A percentile compares a stretch with the other conserved stretches of the same genome.
Evolutionary conservation across 1,140 invertebrate genomes (phyloP).

Genomic region (Paramacrobiotus metropolitanus): DNA sequence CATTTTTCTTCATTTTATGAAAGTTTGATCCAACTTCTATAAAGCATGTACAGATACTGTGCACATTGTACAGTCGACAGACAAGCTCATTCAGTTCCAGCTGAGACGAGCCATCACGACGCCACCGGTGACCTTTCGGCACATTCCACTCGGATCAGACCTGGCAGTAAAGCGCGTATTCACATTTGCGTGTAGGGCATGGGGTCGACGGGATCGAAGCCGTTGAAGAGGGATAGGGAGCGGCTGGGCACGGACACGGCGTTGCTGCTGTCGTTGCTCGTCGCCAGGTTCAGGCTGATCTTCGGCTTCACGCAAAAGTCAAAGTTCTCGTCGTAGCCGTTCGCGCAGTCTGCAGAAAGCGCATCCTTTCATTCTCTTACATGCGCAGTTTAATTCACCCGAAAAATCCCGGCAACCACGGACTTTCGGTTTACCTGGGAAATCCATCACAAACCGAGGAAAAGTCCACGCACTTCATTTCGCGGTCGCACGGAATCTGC

Average conservation of each 20-base stretch:
- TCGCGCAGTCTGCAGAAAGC: not conserved
- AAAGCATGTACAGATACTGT: no score
- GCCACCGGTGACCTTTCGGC: no score
- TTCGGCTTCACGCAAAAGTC: not conserved
- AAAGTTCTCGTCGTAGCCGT: not conserved
- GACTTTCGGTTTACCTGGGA: not conserved
- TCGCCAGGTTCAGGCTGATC: not conserved
- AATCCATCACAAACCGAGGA: not conserved
- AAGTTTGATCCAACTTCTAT: no score
- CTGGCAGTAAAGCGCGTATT: no score
- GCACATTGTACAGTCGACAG: no score
- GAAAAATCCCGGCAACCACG: not conserved
- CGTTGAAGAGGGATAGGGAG: no score
- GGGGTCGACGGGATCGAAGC: no score
- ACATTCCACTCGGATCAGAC: no score
- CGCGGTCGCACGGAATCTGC: not conserved
- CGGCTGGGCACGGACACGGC: not conserved
- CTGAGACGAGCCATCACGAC: no score
- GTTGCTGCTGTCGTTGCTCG: not conserved
- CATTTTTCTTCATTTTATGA: no score
- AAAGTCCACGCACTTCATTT: not conserved
- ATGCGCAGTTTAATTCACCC: not conserved
- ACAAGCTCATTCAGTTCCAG: no score
- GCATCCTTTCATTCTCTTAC: no score
- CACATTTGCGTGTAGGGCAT: not conserved